Percentiles rank a stretch among this genome's conserved stretches.
These are phyloP conservation scores for Cephus nigrinus DNA, from an alignment of 2,888 invertebrate species.

Conservation along the genomic window DNA sequence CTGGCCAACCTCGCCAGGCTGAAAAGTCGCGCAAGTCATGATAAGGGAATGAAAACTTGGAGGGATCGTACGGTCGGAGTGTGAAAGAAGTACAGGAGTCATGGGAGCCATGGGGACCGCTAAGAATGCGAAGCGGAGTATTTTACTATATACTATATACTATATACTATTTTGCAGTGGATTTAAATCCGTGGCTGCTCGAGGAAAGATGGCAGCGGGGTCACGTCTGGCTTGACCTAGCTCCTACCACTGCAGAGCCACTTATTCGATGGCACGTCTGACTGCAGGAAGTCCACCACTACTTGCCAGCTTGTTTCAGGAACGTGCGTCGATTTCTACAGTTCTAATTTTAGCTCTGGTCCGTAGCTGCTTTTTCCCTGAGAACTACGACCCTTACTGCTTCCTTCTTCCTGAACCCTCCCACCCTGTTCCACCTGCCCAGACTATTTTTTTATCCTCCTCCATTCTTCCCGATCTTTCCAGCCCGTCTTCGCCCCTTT, in stretches of 20 bases:
- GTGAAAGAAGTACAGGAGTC: slow-evolving; percentile 9
- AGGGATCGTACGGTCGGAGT: no score
- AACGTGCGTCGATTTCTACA: slow-evolving; percentile 52
- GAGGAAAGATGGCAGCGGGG: slow-evolving; percentile 1
- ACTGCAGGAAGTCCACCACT: slow-evolving; percentile 44
- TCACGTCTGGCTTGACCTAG: slow-evolving; percentile 30
- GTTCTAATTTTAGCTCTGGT: slow-evolving; percentile 35
- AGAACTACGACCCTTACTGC: no score
- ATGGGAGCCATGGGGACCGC: neutral
- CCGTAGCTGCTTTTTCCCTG: neutral
- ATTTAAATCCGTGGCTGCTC: neutral
- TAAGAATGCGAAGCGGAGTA: no score
- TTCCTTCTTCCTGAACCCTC: no score
- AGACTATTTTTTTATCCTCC: no score
- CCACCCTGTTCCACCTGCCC: no score
- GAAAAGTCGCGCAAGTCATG: no score
- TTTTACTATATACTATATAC: no score
- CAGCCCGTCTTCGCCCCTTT: no score
- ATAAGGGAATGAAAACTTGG: no score
- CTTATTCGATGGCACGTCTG: slow-evolving; percentile 31
- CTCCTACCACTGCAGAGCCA: slow-evolving; percentile 38
- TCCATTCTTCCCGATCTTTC: no score
- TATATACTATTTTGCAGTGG: neutral
- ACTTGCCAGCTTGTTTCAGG: slow-evolving; percentile 46
- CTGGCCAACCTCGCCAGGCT: no score